Base-by-base conservation (phyloP, 1,140 invertebrate genomes). In the Cydia pomonella region DNA sequence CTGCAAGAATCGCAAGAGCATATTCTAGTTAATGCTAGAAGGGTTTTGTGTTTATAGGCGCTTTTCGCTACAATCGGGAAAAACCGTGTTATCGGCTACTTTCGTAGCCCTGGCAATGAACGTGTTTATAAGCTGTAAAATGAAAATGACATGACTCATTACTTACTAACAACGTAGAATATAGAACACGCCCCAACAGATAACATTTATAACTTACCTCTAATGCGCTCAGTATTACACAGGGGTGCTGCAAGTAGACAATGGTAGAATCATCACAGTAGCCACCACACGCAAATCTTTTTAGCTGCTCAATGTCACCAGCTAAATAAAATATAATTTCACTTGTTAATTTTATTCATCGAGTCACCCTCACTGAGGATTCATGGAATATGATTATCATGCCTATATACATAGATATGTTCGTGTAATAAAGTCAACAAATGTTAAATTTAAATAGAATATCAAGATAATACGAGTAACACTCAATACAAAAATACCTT, bases 241-340 rank as follows among this genome's bases (percentile, higher is more conserved):
- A 97, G 81, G 97, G 97, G 94, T 97, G 96, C 92, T 97, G 96
- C 78, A 97, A 93, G 92, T 97, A 97, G 76, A 97, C 96, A 88
- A 97, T 97, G 73, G 96, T 97, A 59, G 95, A 96, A 82, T 94
- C 94, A 90, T 97, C 96, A 88, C 95, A 96, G 88, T 96, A 97
- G 79, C 96, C 96, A 74, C 96, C 96, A 85, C 95, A 97, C 69
- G 96, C 95, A 93, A 97, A 97, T 82, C 96, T 94, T 81, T 94
- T 94, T 79, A 97, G 93, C 87, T 97, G 96, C 84, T 96, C 95
- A 91, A 97, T 96, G 87, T 97, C 97, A 82, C 94, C 94, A 84
- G 96, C 96, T 97, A 93, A 27, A 94, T 94, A 77, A 78, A 84
- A 75, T 77, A 41, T 75, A 64, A 44, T 18, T 53, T 18, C 21